Evolutionary conservation across 2,113 vertebrate species (phyloP).

Genomic region (Oryzias melastigma): DNA sequence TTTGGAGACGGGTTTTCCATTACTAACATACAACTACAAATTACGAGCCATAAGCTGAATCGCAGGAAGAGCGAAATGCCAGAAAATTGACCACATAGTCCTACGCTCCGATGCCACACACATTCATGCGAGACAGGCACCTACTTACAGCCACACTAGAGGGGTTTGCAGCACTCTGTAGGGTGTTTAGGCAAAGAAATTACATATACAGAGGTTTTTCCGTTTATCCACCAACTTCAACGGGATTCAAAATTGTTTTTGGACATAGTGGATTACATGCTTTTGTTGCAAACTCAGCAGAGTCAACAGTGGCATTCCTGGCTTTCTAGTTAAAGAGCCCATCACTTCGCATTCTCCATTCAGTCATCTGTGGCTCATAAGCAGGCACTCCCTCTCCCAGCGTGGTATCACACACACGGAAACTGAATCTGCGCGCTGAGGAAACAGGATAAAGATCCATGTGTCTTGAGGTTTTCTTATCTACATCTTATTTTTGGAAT

Average conservation of each 20-base stretch:
- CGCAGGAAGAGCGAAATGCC: constrained; percentile 26
- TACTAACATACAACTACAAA: constrained; percentile 38
- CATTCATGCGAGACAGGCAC: constrained; percentile 13
- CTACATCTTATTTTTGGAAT: neutral
- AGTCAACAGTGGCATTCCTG: constrained; percentile 48
- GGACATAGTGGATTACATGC: constrained; percentile 5
- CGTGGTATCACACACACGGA: constrained; percentile 12
- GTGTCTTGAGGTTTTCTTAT: constrained; percentile 16
- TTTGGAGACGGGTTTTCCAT: constrained; percentile 52
- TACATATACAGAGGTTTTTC: constrained; percentile 20
- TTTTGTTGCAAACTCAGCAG: constrained; percentile 24
- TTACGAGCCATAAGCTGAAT: constrained; percentile 31
- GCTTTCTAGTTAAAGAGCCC: constrained; percentile 27
- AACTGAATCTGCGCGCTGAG: constrained; percentile 26
- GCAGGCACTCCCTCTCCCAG: constrained; percentile 21
- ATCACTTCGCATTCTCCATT: neutral
- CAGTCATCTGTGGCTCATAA: constrained; percentile 2
- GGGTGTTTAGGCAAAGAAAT: constrained; percentile 4
- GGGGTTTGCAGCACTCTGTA: constrained; percentile 2
- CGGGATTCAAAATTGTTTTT: constrained; percentile 14
- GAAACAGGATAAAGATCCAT: constrained; percentile 15
- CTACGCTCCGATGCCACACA: constrained; percentile 8
- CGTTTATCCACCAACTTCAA: constrained; percentile 28
- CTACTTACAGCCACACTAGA: constrained; percentile 17
- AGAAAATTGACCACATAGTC: constrained; percentile 10